Conservation (phyloP, 1,140 invertebrate genomes). For the Bombyx mori region DNA sequence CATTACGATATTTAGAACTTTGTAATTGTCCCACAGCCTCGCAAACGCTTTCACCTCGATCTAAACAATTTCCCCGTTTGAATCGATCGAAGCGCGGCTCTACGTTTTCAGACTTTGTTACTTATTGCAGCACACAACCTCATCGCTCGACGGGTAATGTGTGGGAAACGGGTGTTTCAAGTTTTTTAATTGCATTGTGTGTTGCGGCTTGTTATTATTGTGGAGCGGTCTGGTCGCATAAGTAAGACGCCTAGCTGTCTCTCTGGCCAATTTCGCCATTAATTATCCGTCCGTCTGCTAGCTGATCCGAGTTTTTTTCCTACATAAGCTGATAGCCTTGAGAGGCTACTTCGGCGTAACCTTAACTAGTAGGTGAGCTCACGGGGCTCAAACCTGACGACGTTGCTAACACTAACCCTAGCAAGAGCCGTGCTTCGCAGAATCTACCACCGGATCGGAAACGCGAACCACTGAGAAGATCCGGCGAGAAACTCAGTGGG, state of each 20-base stretch:
- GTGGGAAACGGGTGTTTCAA: slow-evolving; percentile 47
- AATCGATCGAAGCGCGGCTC: slow-evolving; percentile 25
- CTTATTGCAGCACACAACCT: slow-evolving; percentile 22
- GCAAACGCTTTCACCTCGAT: slow-evolving; percentile 43
- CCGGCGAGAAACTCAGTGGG: too few relatives aligned
- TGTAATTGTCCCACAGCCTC: slow-evolving; percentile 36
- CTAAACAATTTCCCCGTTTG: slow-evolving; percentile 38
- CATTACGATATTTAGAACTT: slow-evolving; percentile 37
- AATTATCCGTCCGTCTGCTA: slow-evolving; percentile 54
- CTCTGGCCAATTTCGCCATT: slow-evolving; percentile 54
- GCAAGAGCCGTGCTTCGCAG: too few relatives aligned
- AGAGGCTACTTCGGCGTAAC: too few relatives aligned
- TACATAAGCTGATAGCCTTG: too few relatives aligned
- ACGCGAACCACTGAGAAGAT: too few relatives aligned
- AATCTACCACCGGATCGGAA: too few relatives aligned
- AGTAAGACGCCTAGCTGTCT: slow-evolving; percentile 67
- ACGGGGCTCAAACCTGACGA: too few relatives aligned
- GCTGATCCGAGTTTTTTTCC: slow-evolving; percentile 36
- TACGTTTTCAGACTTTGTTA: slow-evolving; percentile 16
- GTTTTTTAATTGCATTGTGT: slow-evolving; percentile 56
- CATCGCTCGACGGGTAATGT: slow-evolving; percentile 40
- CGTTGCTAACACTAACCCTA: too few relatives aligned
- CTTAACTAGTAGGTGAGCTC: too few relatives aligned
- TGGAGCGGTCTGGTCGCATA: slow-evolving; percentile 44
- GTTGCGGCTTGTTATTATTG: slow-evolving; percentile 53